phyloP scores from a whole-genome alignment of 2,797 vertebrate genomes.

The Silurus lanzhouensis region DNA sequence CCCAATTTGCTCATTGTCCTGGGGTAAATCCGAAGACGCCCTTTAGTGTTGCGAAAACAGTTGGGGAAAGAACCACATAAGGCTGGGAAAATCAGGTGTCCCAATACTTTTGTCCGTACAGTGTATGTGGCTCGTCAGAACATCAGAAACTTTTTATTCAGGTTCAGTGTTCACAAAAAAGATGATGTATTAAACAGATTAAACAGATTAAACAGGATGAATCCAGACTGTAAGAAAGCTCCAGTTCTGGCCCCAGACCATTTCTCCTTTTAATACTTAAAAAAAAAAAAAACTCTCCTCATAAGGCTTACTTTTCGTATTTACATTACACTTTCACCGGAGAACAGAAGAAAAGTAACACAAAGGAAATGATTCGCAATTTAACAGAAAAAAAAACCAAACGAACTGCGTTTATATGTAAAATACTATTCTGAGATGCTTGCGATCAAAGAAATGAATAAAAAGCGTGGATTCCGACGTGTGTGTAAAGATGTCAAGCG shows the following conservation, averaged over 20 bases:
- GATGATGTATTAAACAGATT: neutral
- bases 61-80: too few species aligned
- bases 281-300: slow-evolving; percentile 17
- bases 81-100: too few species aligned
- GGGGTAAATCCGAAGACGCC: too few species aligned
- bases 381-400: slow-evolving; percentile 16
- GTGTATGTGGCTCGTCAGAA: neutral
- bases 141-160: neutral
- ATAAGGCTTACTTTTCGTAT: slow-evolving; percentile 34
- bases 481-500: slow-evolving; percentile 41
- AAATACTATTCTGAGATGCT: slow-evolving; percentile 35
- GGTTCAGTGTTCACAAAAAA: neutral
- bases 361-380: slow-evolving; percentile 20
- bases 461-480: slow-evolving; percentile 17
- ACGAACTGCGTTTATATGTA: slow-evolving; percentile 4
- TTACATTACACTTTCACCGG: slow-evolving; percentile 33
- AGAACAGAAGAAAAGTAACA: slow-evolving; percentile 19
- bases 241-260: neutral
- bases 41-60: too few species aligned
- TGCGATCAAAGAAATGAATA: neutral
- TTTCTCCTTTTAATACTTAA: neutral
- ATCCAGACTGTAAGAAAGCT: slow-evolving; percentile 19
- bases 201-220: neutral
- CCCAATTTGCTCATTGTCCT: too few species aligned
- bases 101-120: too few species aligned